Percentiles rank a stretch among this genome's conserved stretches.
phyloP scores from a whole-genome alignment of 2,888 invertebrate species.

The Erebia ligea region DNA sequence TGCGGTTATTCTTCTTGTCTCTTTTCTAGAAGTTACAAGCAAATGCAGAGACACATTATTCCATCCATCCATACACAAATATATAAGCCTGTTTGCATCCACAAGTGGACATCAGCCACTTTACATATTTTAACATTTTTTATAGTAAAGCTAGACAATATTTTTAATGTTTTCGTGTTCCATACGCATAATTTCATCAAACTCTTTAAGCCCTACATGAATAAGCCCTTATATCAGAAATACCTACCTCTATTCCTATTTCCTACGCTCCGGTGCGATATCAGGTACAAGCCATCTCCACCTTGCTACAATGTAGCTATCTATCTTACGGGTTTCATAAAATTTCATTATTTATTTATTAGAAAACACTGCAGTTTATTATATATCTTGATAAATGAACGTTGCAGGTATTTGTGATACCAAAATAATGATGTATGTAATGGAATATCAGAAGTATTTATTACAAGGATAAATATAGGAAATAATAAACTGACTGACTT shows the following conservation, averaged over 20 bases:
- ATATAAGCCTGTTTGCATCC: too few relatives aligned
- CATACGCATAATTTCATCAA: neutral
- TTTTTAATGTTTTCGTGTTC: too few relatives aligned
- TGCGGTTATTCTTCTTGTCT: too few relatives aligned
- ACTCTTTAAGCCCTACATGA: neutral
- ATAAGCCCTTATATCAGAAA: slow-evolving; percentile 6
- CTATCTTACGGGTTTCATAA: slow-evolving; percentile 21
- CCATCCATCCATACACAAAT: too few relatives aligned
- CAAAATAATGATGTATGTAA: neutral
- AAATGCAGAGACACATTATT: too few relatives aligned
- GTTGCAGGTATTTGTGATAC: neutral
- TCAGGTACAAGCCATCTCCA: slow-evolving; percentile 20
- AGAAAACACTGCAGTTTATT: slow-evolving; percentile 7
- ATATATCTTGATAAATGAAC: neutral
- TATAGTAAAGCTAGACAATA: too few relatives aligned
- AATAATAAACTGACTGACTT: neutral
- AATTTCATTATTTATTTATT: slow-evolving; percentile 18
- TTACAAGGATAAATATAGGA: too few relatives aligned
- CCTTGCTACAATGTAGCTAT: slow-evolving; percentile 23
- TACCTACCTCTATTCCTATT: neutral
- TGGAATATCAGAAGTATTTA: neutral
- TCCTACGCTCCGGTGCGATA: slow-evolving; percentile 20
- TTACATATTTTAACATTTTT: too few relatives aligned
- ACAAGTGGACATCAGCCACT: too few relatives aligned
- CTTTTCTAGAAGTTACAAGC: too few relatives aligned